Evolutionary conservation across 2,797 vertebrate species (phyloP).

Genomic region (Anolis apletophallus): DNA sequence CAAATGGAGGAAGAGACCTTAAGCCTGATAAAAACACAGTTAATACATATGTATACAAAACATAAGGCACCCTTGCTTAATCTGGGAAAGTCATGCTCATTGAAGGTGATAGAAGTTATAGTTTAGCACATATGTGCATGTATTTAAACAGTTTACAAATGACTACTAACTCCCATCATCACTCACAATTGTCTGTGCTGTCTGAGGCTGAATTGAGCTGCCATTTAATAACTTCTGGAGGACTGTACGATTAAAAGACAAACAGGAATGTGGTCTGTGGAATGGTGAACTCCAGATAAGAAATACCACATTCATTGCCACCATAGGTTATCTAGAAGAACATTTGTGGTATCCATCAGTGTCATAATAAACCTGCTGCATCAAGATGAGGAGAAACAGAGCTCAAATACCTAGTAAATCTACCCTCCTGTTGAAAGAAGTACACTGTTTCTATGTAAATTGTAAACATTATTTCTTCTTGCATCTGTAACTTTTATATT

Average conservation of each 20-base stretch:
- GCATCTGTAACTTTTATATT: background rate
- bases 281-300: background rate
- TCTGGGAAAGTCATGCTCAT: too few relatives aligned
- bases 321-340: background rate
- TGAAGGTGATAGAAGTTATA: too few relatives aligned
- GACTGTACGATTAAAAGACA: background rate
- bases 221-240: too few relatives aligned
- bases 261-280: background rate
- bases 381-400: background rate
- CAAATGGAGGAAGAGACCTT: too few relatives aligned
- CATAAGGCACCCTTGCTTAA: too few relatives aligned
- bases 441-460: background rate
- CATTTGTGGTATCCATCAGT: background rate
- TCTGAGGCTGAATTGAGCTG: too few relatives aligned
- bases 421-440: background rate
- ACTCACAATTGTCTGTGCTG: too few relatives aligned
- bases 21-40: too few relatives aligned
- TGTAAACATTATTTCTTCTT: background rate
- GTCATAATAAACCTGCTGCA: background rate
- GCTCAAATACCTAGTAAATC: background rate
- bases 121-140: too few relatives aligned
- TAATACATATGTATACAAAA: too few relatives aligned
- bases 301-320: background rate
- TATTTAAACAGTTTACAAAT: too few relatives aligned
- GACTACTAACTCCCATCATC: too few relatives aligned